Evolutionary conservation across 2,797 vertebrate species (phyloP).

Genomic region (Hozukius guyotensis): DNA sequence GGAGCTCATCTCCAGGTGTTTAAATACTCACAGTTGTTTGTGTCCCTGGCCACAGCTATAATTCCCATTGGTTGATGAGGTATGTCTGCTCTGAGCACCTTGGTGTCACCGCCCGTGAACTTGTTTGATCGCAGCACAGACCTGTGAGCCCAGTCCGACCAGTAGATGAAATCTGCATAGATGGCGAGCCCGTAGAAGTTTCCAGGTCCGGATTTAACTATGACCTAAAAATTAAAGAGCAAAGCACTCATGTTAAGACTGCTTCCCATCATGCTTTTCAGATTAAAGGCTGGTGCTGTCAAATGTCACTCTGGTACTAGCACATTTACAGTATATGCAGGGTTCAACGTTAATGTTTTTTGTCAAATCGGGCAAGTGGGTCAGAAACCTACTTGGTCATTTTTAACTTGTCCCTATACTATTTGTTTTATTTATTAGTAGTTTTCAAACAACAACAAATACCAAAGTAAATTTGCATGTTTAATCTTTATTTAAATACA

Average conservation of each 20-base stretch:
- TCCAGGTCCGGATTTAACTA: slow-evolving; percentile 94
- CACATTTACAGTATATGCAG: not conserved
- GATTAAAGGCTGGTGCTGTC: not conserved
- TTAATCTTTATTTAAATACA: too few species aligned
- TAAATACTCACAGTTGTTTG: slow-evolving; percentile 95
- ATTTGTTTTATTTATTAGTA: too few species aligned
- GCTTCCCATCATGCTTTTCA: not conserved
- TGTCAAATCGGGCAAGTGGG: fast-evolving
- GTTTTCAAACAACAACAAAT: too few species aligned
- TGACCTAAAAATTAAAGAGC: slow-evolving; percentile 82
- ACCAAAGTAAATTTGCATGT: too few species aligned
- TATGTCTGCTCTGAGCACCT: slow-evolving; percentile 94
- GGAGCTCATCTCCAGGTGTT: slow-evolving; percentile 2
- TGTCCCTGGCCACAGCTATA: slow-evolving; percentile 94
- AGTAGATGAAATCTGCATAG: slow-evolving; percentile 95
- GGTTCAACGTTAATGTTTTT: too few species aligned
- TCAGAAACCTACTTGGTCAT: too few species aligned
- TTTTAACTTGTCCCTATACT: too few species aligned
- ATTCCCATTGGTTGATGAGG: slow-evolving; percentile 99
- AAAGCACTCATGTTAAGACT: not conserved
- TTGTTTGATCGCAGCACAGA: slow-evolving; percentile 95
- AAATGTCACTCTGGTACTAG: not conserved
- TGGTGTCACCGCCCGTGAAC: slow-evolving; percentile 94
- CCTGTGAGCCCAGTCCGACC: slow-evolving; percentile 96
- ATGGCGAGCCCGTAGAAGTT: slow-evolving; percentile 96